Evolutionary conservation across 2,888 invertebrate genomes (phyloP).

Genomic region (Tinea semifulvella): DNA sequence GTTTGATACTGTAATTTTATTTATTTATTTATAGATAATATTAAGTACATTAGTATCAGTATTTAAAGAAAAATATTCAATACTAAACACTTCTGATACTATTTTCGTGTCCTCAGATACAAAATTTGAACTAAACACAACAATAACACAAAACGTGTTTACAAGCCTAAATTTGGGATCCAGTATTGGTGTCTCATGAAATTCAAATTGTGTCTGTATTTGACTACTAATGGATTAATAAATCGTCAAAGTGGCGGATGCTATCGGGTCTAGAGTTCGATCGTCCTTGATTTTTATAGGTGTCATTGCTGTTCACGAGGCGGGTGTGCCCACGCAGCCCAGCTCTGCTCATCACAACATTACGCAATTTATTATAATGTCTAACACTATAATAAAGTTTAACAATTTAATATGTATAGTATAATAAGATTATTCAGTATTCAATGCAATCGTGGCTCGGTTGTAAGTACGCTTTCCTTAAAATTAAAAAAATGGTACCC

Average conservation of each 20-base stretch:
- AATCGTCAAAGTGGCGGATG: constrained; percentile 28
- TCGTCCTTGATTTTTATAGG: constrained; percentile 50
- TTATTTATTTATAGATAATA: too few relatives aligned
- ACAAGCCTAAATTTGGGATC: constrained; percentile 6
- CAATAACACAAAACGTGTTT: constrained; percentile 12
- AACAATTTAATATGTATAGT: too few relatives aligned
- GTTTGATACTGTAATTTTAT: too few relatives aligned
- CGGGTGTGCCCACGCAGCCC: constrained; percentile 37
- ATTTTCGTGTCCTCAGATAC: too few relatives aligned
- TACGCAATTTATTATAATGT: constrained; percentile 34
- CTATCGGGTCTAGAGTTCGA: constrained; percentile 21
- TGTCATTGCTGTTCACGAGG: constrained; percentile 27
- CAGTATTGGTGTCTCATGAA: constrained; percentile 8
- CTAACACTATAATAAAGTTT: too few relatives aligned
- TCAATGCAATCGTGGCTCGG: too few relatives aligned
- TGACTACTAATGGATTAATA: constrained; percentile 29
- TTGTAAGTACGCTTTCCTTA: too few relatives aligned
- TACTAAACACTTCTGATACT: too few relatives aligned
- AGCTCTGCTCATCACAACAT: constrained; percentile 30
- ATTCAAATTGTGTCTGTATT: constrained; percentile 9
- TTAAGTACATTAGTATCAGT: too few relatives aligned
- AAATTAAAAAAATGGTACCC: too few relatives aligned
- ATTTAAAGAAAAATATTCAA: too few relatives aligned
- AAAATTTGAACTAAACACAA: constrained; percentile 2
- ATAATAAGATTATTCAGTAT: too few relatives aligned